These are phyloP conservation scores for Gnathonemus longibarbis DNA, from an alignment of 2,113 vertebrate species.

Conservation along the genomic window DNA sequence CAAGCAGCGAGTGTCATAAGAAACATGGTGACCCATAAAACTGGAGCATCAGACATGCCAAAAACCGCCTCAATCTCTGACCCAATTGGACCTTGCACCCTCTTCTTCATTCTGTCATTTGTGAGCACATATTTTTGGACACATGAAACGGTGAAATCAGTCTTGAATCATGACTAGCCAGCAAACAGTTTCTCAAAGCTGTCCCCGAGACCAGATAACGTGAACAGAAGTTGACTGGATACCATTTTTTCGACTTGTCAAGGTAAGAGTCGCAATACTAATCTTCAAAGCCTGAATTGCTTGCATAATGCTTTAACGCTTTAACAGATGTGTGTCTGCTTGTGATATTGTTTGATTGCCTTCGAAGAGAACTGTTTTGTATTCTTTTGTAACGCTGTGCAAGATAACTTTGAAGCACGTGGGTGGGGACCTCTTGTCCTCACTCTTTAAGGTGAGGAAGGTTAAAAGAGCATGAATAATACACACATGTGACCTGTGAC, in stretches of 20 bases:
- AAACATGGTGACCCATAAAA: neutral
- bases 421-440: neutral
- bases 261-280: constrained; percentile 49
- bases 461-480: neutral
- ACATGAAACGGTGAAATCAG: neutral
- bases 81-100: neutral
- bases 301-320: constrained; percentile 20
- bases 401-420: neutral
- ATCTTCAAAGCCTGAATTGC: constrained; percentile 42
- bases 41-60: neutral
- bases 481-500: constrained; percentile 30
- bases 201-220: constrained; percentile 43
- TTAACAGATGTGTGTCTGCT: neutral
- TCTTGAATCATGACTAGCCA: constrained; percentile 40
- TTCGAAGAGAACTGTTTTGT: neutral
- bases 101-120: neutral
- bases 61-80: neutral
- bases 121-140: constrained; percentile 1
- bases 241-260: constrained; percentile 39
- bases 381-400: neutral
- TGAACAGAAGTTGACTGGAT: constrained; percentile 46
- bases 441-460: neutral
- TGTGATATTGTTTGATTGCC: neutral
- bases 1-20: neutral
- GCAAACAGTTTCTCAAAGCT: constrained; percentile 42